Conservation (phyloP, 1,140 invertebrate genomes). For the Neotoxoptera formosana region DNA sequence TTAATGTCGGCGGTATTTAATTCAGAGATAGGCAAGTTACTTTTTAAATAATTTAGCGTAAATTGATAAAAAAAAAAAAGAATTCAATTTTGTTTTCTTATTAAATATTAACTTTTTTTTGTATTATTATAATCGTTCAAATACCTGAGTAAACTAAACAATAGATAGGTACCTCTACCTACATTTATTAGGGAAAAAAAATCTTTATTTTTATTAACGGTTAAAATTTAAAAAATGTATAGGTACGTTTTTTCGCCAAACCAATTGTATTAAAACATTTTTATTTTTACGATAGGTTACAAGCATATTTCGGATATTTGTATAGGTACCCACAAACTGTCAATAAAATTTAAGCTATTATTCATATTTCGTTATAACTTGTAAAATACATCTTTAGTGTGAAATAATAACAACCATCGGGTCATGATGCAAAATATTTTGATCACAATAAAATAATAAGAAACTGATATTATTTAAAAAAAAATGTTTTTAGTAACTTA, state of each 20-base stretch:
- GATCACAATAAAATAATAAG: neutral
- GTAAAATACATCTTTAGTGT: neutral
- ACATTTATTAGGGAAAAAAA: neutral
- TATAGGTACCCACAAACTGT: neutral
- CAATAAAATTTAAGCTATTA: neutral
- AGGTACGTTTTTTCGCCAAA: no score
- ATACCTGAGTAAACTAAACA: neutral
- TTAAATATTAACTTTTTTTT: neutral
- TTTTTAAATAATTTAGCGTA: neutral
- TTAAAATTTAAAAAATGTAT: no score
- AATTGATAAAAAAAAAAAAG: neutral
- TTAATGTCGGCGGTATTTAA: neutral
- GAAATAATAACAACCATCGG: neutral
- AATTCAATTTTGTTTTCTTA: neutral
- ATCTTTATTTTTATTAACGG: no score
- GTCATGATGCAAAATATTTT: neutral
- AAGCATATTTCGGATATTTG: no score
- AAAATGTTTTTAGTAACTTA: neutral
- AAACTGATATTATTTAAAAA: neutral
- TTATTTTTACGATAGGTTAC: no score
- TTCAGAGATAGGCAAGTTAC: neutral
- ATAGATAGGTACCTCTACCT: neutral
- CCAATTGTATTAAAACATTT: neutral
- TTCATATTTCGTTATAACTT: no score
- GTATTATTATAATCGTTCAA: neutral